Base-by-base conservation (phyloP, 2,797 vertebrate species). In the Erpetoichthys calabaricus region DNA sequence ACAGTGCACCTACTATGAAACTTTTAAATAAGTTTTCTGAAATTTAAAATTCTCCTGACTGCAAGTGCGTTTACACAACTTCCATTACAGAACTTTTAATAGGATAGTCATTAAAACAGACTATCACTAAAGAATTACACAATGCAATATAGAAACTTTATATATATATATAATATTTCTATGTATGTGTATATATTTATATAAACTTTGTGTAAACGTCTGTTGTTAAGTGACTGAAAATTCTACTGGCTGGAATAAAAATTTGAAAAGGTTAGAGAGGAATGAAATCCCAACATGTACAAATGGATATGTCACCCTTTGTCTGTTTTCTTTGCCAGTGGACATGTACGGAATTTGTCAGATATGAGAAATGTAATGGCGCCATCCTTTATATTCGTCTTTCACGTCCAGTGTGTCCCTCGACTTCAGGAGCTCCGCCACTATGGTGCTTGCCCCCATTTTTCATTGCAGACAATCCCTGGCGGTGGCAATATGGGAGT, bases 1-100 rank as follows among this genome's bases (percentile, higher is more conserved):
- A 97, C 91, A 97, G 71, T 86, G 88, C 81, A 85, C 90, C 79
- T 73, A 83, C 80, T 89, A 80, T 84, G 84, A 91, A 91, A 84
- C 86, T 87, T 85, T 82, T 88, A 86, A 81, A 83, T 90, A 90
- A 89, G 83, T 89, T 88, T 80, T 80, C 74, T 88, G 83, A 86
- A 82, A 73, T 75, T 77, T 80, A 81, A 85, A 83, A 88, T 89
- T 86, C 89, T 91, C 90, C 88, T 89, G 91, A 85, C 83, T 88
- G 85, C 86, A 82, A 91, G 80, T 89, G 91, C 88, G 87, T 91
- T 87, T 78, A 81, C 75, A 73, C 74, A 73, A 77, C 78, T 79
- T 73, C 75, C 77, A 69, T 73, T 88, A 79, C 80, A 82, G 75
- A 75, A 79, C 80, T 77, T 80, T 87, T 86, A 70, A 73, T 5